Evolutionary conservation across 2,797 vertebrate genomes (phyloP), one percentile per base, ranked within the genome.

Genomic region (Neomorphus geoffroyi): DNA sequence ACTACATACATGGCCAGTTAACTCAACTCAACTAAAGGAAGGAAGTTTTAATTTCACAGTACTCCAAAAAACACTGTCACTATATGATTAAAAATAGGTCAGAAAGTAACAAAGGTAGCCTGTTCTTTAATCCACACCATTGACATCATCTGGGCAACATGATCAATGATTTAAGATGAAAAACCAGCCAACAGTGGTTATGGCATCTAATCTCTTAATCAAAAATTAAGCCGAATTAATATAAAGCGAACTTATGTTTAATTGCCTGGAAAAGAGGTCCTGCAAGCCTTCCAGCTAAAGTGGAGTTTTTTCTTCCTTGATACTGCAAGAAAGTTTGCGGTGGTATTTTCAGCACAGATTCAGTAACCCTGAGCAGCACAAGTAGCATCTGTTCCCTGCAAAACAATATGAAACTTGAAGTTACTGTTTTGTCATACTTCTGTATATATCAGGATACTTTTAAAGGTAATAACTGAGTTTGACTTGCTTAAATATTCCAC

Each of bases 221-320:
- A 92, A 88, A 88, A 87, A 90, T 67, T 43, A 79, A 74, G 19
- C 3, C 83, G 24, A 72, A 92, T 83, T 66, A 67, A 74, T 66
- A 48, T 53, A 45, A 78, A 95, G 39, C 58, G 54, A 74, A 93
- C 86, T 92, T 86, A 91, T 90, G 41, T 73, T 85, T 87, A 95
- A 97, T 98, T 98, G 98, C 99, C 99, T 99, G 99, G 97, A 99
- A 99, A 96, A 99, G 98, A 37, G 99, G 99, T 95, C 98, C 99
- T 89, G 99, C 99, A 97, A 99, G 98, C 62, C 99, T 98, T 95
- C 99, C 99, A 89, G 99, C 99, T 96, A 99, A 98, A 7, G 98
- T 99, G 96, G 97, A 98, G 95, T 96, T 99, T 98, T 99, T 99
- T 97, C 98, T 99, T 96, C 99, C 98, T 81, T 98, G 99, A 95